Conservation (phyloP, 2,113 vertebrate genomes). For the Oxyura jamaicensis region DNA sequence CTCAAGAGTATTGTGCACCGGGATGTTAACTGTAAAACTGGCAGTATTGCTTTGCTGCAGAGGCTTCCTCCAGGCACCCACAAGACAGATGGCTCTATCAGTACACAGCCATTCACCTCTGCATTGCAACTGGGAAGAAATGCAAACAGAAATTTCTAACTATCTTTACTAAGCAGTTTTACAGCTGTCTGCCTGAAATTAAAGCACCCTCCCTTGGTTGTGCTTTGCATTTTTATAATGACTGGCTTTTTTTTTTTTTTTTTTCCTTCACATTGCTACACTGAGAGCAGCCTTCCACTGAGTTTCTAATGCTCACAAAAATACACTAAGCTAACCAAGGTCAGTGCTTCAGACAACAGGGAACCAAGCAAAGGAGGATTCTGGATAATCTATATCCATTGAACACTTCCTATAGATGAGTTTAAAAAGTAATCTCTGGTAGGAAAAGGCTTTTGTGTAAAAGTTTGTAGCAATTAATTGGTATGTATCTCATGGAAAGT, state of each 20-base stretch:
- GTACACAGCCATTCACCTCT: constrained; percentile 46
- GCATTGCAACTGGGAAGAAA: constrained; percentile 24
- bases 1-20: constrained; percentile 23
- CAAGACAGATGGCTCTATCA: constrained; percentile 62
- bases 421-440: not conserved
- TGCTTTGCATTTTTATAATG: constrained; percentile 37
- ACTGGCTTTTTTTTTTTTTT: not conserved
- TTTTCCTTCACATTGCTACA: not conserved
- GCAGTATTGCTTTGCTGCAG: constrained; percentile 42
- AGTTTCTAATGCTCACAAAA: not conserved
- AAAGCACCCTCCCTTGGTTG: constrained; percentile 25
- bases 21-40: constrained; percentile 35
- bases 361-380: not conserved
- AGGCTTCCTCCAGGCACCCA: constrained; percentile 32
- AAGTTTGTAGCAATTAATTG: not conserved
- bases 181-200: constrained; percentile 44
- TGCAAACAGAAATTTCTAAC: constrained; percentile 19
- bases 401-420: not conserved
- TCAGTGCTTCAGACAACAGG: not conserved
- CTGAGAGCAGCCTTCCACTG: not conserved
- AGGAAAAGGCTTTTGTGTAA: not conserved
- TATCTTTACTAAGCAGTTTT: constrained; percentile 45
- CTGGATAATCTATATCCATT: not conserved
- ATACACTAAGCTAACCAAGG: not conserved
- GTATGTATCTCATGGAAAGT: not conserved